phyloP scores from a whole-genome alignment of 2,888 invertebrate genomes.

The Euproctis similis region DNA sequence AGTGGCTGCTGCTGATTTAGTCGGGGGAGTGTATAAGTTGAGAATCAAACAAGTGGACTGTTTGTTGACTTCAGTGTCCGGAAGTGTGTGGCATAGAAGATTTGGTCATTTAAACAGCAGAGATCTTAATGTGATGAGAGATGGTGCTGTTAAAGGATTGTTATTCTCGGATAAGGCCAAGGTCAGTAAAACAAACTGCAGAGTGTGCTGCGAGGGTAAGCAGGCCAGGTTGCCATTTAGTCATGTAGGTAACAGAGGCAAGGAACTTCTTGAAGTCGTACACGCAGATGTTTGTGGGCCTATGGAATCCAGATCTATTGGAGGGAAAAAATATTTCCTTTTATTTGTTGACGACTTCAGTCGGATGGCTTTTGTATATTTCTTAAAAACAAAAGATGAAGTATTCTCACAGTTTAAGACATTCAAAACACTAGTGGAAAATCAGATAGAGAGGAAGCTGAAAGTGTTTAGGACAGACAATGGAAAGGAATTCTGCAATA shows the following conservation, averaged over 20 bases:
- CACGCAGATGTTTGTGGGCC: too few relatives aligned
- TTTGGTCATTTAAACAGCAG: constrained; percentile 1
- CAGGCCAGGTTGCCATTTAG: not conserved
- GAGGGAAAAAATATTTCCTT: constrained; percentile 1
- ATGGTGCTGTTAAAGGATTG: constrained; percentile 1
- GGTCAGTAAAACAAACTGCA: not conserved
- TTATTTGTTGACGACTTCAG: constrained; percentile 1
- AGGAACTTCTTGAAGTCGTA: not conserved
- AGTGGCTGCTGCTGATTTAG: not conserved
- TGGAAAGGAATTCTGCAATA: too few relatives aligned
- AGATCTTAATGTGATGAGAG: not conserved
- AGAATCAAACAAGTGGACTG: not conserved
- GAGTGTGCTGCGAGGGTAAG: not conserved
- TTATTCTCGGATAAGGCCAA: not conserved
- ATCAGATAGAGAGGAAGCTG: not conserved
- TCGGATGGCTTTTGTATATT: not conserved
- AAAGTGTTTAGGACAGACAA: too few relatives aligned
- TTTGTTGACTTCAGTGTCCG: not conserved
- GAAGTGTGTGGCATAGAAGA: constrained; percentile 1
- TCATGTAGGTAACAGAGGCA: not conserved
- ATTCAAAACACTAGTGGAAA: constrained; percentile 1
- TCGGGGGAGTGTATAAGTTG: constrained; percentile 1
- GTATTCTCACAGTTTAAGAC: not conserved
- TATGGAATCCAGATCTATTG: not conserved
- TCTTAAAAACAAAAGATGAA: constrained; percentile 1